Evolutionary conservation across 2,888 invertebrate genomes (phyloP), one percentile per base, ranked within the genome.

Genomic region (Plebejus anna): DNA sequence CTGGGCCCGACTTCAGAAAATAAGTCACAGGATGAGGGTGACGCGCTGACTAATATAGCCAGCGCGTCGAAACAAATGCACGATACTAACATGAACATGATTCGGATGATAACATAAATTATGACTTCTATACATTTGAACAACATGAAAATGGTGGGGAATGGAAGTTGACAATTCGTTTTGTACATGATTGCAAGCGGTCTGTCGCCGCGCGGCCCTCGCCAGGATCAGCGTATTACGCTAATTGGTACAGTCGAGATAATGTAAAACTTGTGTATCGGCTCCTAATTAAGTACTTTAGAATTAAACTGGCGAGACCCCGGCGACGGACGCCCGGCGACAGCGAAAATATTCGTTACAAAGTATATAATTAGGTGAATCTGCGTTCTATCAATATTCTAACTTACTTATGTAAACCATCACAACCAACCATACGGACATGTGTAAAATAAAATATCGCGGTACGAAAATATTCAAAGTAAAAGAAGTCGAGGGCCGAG

Each of bases 331-430:
- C 83, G 83, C 79, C 84, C 80, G 81, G 84, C 80, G 80, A 80
- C 75, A 79, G 80, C 84, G 82, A 84, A 84, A 84, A 84, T 83
- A 88, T 87, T 88, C 86, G 89, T 85, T 79, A 79, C 84, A 86
- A 88, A 85, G 84, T 86, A 86, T 87, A 87, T 83, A 22, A 22
- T 84, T 84, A 86, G 83, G 85, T 85, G 85, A 88, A 89, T 84
- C 85, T 85, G 87, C 87, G 66, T 66, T 2, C 89, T 88, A 89
- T 87, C 87, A 88, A 89, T 89, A 88, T 90, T 87, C 88, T 91
- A 90, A 91, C 90, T 93, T 92, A 94, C 91, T 91, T 93, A 93
- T 92, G 92, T 94, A 94, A 92, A 91, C 90, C 92, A 91, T 94
- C 93, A 94, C 93, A 94, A 94, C 93, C 93, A 92, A 91, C 92